Evolutionary conservation across 2,888 invertebrate genomes (phyloP).

Genomic region (Zaprionus lineosus): DNA sequence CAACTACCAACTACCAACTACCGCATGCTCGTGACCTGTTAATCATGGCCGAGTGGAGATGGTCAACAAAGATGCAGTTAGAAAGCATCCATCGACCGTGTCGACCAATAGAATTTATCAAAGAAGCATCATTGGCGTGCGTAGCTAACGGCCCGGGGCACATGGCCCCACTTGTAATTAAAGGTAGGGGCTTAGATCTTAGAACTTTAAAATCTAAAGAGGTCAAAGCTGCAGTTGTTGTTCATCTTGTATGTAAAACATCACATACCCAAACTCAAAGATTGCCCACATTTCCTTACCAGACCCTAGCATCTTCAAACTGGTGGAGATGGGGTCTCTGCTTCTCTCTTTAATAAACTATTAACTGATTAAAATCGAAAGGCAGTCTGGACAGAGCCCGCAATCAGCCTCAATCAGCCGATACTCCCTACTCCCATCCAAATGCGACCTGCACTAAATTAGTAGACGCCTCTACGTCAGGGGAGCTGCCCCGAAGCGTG

Average conservation of each 20-base stretch:
- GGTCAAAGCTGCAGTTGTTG: too few species aligned
- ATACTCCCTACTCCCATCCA: conserved; percentile 17
- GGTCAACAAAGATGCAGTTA: conserved; percentile 57
- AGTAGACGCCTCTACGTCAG: conserved; percentile 67
- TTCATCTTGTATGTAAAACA: too few species aligned
- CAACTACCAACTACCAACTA: too few species aligned
- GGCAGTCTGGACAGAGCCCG: conserved; percentile 51
- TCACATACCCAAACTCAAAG: too few species aligned
- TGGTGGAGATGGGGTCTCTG: conserved; percentile 1
- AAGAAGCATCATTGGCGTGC: conserved; percentile 26
- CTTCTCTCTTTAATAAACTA: conserved; percentile 73
- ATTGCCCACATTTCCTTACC: background rate
- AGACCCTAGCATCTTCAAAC: background rate
- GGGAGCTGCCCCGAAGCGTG: conserved; percentile 24
- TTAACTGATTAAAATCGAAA: conserved; percentile 74
- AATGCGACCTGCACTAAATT: conserved; percentile 53
- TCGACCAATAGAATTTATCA: conserved; percentile 23
- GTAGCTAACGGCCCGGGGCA: conserved; percentile 45
- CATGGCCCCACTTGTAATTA: conserved; percentile 48
- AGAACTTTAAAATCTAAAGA: conserved; percentile 31
- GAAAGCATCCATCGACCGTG: conserved; percentile 31
- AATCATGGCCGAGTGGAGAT: conserved; percentile 67
- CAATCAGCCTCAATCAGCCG: conserved; percentile 56
- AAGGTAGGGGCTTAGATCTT: conserved; percentile 29
- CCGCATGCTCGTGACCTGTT: conserved; percentile 55